Evolutionary conservation across 2,797 vertebrate genomes (phyloP), one percentile per base, ranked within the genome.

Genomic region (Spea hammondii): DNA sequence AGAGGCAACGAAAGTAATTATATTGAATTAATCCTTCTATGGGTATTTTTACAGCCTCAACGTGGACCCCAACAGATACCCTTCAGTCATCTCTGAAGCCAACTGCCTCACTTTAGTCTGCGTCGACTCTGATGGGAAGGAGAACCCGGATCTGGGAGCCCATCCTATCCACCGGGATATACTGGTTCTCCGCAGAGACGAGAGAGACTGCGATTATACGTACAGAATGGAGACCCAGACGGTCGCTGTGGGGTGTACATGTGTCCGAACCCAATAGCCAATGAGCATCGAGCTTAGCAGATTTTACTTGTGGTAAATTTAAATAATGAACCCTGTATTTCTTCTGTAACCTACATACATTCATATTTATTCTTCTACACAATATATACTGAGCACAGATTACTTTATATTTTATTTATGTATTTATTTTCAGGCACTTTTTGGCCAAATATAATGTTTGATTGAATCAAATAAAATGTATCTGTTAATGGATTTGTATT

Each of bases 191-290:
- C 81, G 74, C 1, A 83, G 87, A 44, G 83, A 91, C 46, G 54
- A 79, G n/a, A 86, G 1, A 8, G 84, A 80, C 82, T 92, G 90
- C 53, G 82, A 88, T 2, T 73, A 85, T 0, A 78, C 86, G 5
- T 92, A 89, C 82, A 72, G 13, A 4, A 5, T 93, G 82, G 89
- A 92, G 82, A 91, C 90, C 81, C 88, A 88, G 45, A 6, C 72
- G 0, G 83, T 92, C 82, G 83, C 86, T 0, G 87, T 92, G 78
- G 91, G 90, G 46, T 92, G 91, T 59, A 93, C 92, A 0, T 92
- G 91, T 0, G 89, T 87, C 70, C 85, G 69, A 0, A 3, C 86
- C 90, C 9, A 12, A 45, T 14, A 5, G 12, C 46, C 49, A 14
- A 32, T 32, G 32, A 32, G 32, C 32, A 32, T 32, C 32, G 32